Base-by-base conservation (phyloP, 2,113 vertebrate species). In the Recurvirostra avosetta region DNA sequence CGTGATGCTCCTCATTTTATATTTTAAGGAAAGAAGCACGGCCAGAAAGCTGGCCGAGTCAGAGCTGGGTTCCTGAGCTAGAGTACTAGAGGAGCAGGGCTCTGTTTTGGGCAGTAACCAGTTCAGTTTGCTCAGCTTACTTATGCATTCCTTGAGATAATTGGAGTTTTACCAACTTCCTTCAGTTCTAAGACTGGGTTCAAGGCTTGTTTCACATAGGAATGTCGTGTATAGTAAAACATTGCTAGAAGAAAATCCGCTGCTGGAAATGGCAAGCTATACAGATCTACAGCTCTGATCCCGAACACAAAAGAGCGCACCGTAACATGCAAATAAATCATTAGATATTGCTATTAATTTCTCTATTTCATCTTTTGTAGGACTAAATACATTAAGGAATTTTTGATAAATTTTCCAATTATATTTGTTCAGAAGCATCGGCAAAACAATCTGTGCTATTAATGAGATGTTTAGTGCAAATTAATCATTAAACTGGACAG, bases 381-480 rank as follows among this genome's bases (percentile, higher is more conserved):
- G 53, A 89, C 86, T 90, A 95, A 91, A 94, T 76, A 76, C 41
- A 76, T 95, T 88, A 79, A 94, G 55, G 45, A 94, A 76, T 88
- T 97, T 94, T 96, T 97, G 91, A 97, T 90, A 90, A 97, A 95
- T 96, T 94, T 96, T 95, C 86, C 71, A 94, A 96, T 97, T 97
- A 97, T 88, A 87, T 88, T 95, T 95, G 81, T 79, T 97, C 94
- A 91, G 85, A 92, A 94, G 89, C 92, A 95, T 73, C 90, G 89
- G 74, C 66, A 96, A 95, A 96, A 96, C 83, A 95, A 96, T 97
- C 91, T 95, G 58, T 85, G 62, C 89, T 97, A 96, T 96, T 96
- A 97, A 97, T 94, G 92, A 94, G 91, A 92, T 92, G 71, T 82
- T 96, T 90, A 89, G 73, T 41, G 66, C 65, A 95, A 96, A 97